Evolutionary conservation across 2,797 vertebrate species (phyloP).

Genomic region (Myotis daubentonii): DNA sequence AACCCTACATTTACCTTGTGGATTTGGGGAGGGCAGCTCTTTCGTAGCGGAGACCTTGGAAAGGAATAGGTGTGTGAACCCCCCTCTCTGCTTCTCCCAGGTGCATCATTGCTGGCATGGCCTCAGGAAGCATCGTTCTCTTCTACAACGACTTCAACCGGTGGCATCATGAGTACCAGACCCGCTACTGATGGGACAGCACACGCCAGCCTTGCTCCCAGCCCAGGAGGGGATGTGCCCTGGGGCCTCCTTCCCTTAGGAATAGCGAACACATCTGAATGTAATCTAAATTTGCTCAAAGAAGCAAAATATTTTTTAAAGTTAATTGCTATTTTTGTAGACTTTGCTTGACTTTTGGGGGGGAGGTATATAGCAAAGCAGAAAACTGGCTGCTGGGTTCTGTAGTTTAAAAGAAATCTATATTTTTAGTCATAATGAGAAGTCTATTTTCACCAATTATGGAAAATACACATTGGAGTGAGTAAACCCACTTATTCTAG

Average conservation of each 20-base stretch:
- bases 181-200: slow-evolving; percentile 90
- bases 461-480: slow-evolving; percentile 79
- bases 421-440: slow-evolving; percentile 97
- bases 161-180: slow-evolving; percentile 99
- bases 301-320: slow-evolving; percentile 96
- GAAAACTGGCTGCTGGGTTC: slow-evolving; percentile 89
- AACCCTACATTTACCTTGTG: not conserved
- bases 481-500: slow-evolving; percentile 79
- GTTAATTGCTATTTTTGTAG: slow-evolving; percentile 99
- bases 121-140: slow-evolving; percentile 98
- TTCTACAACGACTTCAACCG: slow-evolving; percentile 99
- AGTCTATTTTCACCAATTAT: slow-evolving; percentile 90
- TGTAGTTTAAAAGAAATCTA: slow-evolving; percentile 90
- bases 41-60: not conserved
- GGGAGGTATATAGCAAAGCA: slow-evolving; percentile 80
- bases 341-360: slow-evolving; percentile 91
- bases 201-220: slow-evolving; percentile 28
- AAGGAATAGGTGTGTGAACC: not conserved
- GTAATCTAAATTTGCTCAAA: slow-evolving; percentile 90
- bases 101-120: slow-evolving; percentile 98
- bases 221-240: slow-evolving; percentile 11
- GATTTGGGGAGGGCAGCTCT: not conserved
- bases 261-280: slow-evolving; percentile 88
- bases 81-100: slow-evolving; percentile 80
- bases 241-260: slow-evolving; percentile 70